Conservation (phyloP, 1,140 invertebrate species). For the Thalassaphorura encarpata region DNA sequence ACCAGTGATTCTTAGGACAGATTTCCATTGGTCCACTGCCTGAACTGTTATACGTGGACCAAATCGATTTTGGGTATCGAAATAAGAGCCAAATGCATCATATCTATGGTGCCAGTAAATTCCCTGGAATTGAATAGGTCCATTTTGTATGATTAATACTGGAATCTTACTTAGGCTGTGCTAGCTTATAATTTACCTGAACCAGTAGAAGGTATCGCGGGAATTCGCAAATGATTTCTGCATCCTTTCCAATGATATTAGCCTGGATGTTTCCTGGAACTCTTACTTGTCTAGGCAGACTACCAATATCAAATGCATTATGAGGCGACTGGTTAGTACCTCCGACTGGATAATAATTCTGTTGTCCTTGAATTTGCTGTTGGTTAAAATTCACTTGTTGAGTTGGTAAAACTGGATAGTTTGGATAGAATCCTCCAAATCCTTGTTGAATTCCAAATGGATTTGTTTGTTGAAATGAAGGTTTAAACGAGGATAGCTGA, state of each 20-base stretch:
- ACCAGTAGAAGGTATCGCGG: constrained; percentile 24
- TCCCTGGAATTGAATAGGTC: constrained; percentile 10
- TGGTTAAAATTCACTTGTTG: neutral
- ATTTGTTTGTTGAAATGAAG: neutral
- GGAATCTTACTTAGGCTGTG: neutral
- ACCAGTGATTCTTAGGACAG: constrained; percentile 15
- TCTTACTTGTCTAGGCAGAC: constrained; percentile 18
- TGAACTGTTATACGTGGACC: constrained; percentile 19
- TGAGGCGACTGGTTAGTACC: neutral
- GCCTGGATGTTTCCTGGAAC: constrained; percentile 23
- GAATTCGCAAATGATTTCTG: constrained; percentile 29
- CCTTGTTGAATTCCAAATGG: neutral
- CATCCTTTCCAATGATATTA: constrained; percentile 8
- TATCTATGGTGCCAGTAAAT: constrained; percentile 30
- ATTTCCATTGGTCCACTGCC: constrained; percentile 23
- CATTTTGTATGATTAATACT: neutral
- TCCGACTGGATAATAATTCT: neutral
- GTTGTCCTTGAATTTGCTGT: too few relatives aligned
- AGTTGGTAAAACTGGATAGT: neutral
- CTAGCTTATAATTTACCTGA: constrained; percentile 16
- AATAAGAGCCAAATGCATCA: constrained; percentile 27
- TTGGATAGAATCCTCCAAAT: neutral
- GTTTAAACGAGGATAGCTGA: neutral
- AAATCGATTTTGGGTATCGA: constrained; percentile 25
- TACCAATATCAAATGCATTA: neutral